These are phyloP conservation scores for Megastigmus dorsalis DNA, from an alignment of 2,888 invertebrate species.

Conservation along the genomic window DNA sequence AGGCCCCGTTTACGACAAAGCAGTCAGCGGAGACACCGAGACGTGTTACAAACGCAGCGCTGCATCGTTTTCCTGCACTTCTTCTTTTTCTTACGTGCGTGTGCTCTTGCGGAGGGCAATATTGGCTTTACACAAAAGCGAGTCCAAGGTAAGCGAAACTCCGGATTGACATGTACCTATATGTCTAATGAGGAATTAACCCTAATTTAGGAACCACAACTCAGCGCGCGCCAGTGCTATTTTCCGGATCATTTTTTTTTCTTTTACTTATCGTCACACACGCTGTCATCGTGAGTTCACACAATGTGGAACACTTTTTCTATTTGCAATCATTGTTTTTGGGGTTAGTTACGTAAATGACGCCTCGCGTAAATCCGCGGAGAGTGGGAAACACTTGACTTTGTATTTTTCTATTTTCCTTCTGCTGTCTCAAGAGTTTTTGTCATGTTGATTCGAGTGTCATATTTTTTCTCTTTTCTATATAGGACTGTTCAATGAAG, in stretches of 20 bases:
- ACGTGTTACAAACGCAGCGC: not conserved
- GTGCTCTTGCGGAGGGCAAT: not conserved
- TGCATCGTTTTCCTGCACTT: not conserved
- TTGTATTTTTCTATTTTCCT: not conserved
- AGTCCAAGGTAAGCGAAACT: conserved; percentile 12
- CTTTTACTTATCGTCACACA: not conserved
- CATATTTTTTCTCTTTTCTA: not conserved
- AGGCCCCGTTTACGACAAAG: too few species aligned
- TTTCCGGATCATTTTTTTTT: not conserved
- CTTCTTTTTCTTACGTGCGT: not conserved
- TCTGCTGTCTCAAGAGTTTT: not conserved
- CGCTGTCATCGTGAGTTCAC: not conserved
- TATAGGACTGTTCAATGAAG: not conserved
- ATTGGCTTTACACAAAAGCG: not conserved
- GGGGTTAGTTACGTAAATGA: conserved; percentile 36
- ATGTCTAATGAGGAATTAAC: not conserved
- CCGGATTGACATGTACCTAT: not conserved
- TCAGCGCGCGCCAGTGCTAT: not conserved
- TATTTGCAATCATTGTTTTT: not conserved
- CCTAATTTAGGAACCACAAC: not conserved
- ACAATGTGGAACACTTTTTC: not conserved
- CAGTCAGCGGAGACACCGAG: conserved; percentile 45
- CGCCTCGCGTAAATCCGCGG: not conserved
- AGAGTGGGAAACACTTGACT: not conserved
- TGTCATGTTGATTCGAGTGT: not conserved